Evolutionary conservation across 2,113 vertebrate species (phyloP), one percentile per base, ranked within the genome.

Genomic region (Pteruthius melanotis): DNA sequence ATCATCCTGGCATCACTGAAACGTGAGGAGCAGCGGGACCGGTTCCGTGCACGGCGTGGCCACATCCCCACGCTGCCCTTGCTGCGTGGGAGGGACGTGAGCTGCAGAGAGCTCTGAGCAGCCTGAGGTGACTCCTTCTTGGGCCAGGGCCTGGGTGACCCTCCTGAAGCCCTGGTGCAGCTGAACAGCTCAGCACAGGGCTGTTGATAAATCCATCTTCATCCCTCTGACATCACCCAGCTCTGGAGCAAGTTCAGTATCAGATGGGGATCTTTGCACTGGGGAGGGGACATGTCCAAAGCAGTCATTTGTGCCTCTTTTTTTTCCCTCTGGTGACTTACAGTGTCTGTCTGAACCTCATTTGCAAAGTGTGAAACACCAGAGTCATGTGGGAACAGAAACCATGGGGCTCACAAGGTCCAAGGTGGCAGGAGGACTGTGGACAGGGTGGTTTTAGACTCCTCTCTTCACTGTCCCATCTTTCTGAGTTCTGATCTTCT

Each of bases 21-120:
- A 14, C 0, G 3, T 6, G 42, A 87, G 49, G 53, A 64, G 1
- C 3, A 1, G 59, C 2, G 8, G 50, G 17, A 7, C 14, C 2
- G 30, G 40, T 20, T 79, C 57, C 7, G 3, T 7, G 30, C 35
- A 3, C 0, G 5, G 10, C 5, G 7, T 9, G 5, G 47, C 56
- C 37, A 35, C 37, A 13, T 70, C 61, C 4, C 3, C 11, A 0
- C 3, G 1, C 23, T 42, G 45, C 33, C 70, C 26, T 15, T 4
- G 33, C 42, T 59, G 28, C 2, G 2, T 35, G 57, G 63, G n/a
- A 66, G 72, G 21, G 42, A 57, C 44, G 4, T 5, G 39, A 49
- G 37, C 42, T 66, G 71, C n/a, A 50, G 26, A 70, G 44, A 42
- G 56, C 23, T 10, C 56, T 49, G 47, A 68, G 66, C 33, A 66